Evolutionary conservation across 2,888 invertebrate species (phyloP).

Genomic region (Choreutis nemorana): DNA sequence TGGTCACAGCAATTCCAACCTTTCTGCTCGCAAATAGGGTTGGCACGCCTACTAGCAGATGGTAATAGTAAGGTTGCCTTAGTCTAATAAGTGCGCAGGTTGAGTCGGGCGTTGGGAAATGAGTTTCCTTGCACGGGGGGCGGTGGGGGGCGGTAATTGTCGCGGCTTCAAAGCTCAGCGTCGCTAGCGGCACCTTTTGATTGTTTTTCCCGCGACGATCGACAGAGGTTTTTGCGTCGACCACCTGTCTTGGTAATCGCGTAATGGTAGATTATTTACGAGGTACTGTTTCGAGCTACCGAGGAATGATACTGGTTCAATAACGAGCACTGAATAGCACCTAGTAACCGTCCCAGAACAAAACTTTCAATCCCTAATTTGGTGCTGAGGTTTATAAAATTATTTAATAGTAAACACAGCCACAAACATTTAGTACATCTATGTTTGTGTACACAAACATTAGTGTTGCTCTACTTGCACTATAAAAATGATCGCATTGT

Average conservation of each 20-base stretch:
- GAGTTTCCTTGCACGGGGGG: constrained; percentile 45
- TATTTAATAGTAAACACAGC: too few species aligned
- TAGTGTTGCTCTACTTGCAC: too few species aligned
- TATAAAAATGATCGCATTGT: too few species aligned
- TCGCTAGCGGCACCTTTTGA: constrained; percentile 55
- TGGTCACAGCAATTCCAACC: constrained; percentile 12
- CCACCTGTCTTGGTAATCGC: constrained; percentile 36
- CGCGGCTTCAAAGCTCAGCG: constrained; percentile 37
- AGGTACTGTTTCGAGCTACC: constrained; percentile 17
- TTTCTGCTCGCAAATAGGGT: constrained; percentile 9
- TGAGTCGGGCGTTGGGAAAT: constrained; percentile 57
- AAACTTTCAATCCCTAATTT: too few species aligned
- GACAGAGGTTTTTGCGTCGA: constrained; percentile 18
- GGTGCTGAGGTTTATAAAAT: too few species aligned
- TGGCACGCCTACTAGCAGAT: constrained; percentile 4
- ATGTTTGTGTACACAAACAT: too few species aligned
- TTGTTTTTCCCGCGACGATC: constrained; percentile 48
- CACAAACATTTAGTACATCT: too few species aligned
- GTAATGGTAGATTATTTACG: constrained; percentile 46
- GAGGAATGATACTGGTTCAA: neutral
- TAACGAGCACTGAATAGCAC: neutral
- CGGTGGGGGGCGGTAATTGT: constrained; percentile 39
- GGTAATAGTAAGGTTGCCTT: constrained; percentile 19
- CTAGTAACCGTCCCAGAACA: too few species aligned
- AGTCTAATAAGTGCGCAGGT: constrained; percentile 53